These are phyloP conservation scores for Cherax destructor DNA, from an alignment of 1,140 invertebrate genomes.

Conservation along the genomic window DNA sequence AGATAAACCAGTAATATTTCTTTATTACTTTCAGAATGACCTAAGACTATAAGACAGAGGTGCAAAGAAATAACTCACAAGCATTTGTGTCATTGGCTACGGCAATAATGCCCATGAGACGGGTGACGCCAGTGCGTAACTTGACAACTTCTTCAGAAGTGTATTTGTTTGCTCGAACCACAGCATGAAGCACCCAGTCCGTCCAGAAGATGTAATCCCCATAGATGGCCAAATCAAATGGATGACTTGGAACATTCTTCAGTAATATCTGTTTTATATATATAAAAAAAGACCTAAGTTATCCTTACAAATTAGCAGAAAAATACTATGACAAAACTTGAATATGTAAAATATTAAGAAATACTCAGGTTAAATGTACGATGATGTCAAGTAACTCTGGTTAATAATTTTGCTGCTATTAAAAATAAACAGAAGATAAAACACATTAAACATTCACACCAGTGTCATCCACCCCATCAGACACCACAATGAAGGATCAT, in stretches of 20 bases:
- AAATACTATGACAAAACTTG: not conserved
- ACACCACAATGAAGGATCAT: too few relatives aligned
- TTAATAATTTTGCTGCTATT: too few relatives aligned
- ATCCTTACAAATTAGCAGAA: not conserved
- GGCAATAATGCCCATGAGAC: slow-evolving; percentile 91
- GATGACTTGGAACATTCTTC: slow-evolving; percentile 85
- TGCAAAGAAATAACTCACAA: slow-evolving; percentile 77
- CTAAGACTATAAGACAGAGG: too few relatives aligned
- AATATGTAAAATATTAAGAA: not conserved
- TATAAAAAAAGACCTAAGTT: not conserved
- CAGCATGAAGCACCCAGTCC: slow-evolving; percentile 86
- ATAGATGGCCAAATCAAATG: slow-evolving; percentile 87
- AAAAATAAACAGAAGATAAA: too few relatives aligned
- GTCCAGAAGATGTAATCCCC: slow-evolving; percentile 89
- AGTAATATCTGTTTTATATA: slow-evolving; percentile 77
- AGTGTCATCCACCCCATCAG: too few relatives aligned
- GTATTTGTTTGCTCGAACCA: slow-evolving; percentile 86
- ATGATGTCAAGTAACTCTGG: too few relatives aligned
- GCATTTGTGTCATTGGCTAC: slow-evolving; percentile 83
- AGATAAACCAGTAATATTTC: too few relatives aligned
- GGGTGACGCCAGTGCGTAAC: slow-evolving; percentile 82
- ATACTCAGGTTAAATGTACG: too few relatives aligned
- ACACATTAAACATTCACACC: too few relatives aligned
- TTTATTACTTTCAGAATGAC: too few relatives aligned
- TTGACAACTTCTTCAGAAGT: slow-evolving; percentile 84